These are phyloP conservation scores for Eupithecia subfuscata DNA, from an alignment of 2,888 invertebrate species.

Conservation along the genomic window DNA sequence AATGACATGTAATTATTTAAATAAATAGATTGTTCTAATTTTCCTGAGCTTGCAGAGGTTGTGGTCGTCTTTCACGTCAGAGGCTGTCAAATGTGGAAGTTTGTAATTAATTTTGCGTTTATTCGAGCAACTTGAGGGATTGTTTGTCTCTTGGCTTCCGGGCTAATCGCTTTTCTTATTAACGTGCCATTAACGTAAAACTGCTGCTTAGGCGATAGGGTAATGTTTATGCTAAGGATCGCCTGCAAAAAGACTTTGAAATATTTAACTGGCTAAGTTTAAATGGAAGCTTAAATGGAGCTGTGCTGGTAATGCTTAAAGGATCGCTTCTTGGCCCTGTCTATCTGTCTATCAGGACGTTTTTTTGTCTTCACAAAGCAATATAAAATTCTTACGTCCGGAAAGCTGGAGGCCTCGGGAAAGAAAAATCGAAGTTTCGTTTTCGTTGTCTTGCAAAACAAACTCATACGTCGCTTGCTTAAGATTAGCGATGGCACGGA, in stretches of 20 bases:
- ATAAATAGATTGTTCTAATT: background rate
- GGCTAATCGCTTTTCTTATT: conserved; percentile 33
- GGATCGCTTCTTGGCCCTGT: background rate
- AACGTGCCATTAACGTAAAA: background rate
- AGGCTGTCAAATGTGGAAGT: conserved; percentile 33
- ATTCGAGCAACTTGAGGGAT: conserved; percentile 34
- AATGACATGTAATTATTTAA: background rate
- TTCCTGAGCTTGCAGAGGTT: background rate
- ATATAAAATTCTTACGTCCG: background rate
- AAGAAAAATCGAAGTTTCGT: too few species aligned
- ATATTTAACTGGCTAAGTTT: too few species aligned
- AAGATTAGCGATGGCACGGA: too few species aligned
- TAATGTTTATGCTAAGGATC: background rate
- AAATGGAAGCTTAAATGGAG: too few species aligned
- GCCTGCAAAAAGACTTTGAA: background rate
- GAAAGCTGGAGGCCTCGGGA: background rate
- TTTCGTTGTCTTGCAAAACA: too few species aligned
- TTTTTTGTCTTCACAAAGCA: background rate
- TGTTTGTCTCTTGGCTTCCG: conserved; percentile 33
- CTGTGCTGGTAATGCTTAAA: background rate
- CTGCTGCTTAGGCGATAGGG: background rate
- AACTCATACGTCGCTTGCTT: too few species aligned
- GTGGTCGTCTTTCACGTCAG: conserved; percentile 20
- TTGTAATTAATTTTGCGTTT: conserved; percentile 42
- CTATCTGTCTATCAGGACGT: background rate